phyloP scores from a whole-genome alignment of 2,113 vertebrate genomes.

The Salvelinus sp. region DNA sequence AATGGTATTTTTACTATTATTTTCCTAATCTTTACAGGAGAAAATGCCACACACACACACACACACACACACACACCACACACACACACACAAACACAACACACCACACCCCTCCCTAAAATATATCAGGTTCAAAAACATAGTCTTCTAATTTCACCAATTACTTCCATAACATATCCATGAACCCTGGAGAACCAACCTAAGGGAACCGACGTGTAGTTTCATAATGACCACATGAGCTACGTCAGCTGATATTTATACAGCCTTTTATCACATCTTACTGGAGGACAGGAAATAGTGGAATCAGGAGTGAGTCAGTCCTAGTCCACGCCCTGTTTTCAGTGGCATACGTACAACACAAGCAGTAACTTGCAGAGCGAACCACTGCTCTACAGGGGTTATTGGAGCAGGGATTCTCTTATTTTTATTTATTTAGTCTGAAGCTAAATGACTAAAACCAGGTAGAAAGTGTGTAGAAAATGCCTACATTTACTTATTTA shows the following conservation, averaged over 20 bases:
- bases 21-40: too few species aligned
- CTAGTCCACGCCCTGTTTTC: not conserved
- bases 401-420: too few species aligned
- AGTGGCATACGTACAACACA: conserved; percentile 1
- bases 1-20: too few species aligned
- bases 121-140: not conserved
- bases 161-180: not conserved
- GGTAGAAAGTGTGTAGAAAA: too few species aligned
- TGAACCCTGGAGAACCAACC: not conserved
- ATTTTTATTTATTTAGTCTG: too few species aligned
- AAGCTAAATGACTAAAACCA: too few species aligned
- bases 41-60: too few species aligned
- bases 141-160: not conserved
- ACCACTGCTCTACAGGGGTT: not conserved
- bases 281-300: not conserved
- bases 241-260: not conserved
- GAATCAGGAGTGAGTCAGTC: not conserved
- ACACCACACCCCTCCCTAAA: not conserved
- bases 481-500: too few species aligned
- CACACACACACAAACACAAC: too few species aligned
- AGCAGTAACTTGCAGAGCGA: not conserved
- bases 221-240: not conserved
- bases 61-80: too few species aligned
- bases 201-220: not conserved
- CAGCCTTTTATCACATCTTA: not conserved